phyloP scores from a whole-genome alignment of 1,140 invertebrate genomes.

The Aplysia californica region DNA sequence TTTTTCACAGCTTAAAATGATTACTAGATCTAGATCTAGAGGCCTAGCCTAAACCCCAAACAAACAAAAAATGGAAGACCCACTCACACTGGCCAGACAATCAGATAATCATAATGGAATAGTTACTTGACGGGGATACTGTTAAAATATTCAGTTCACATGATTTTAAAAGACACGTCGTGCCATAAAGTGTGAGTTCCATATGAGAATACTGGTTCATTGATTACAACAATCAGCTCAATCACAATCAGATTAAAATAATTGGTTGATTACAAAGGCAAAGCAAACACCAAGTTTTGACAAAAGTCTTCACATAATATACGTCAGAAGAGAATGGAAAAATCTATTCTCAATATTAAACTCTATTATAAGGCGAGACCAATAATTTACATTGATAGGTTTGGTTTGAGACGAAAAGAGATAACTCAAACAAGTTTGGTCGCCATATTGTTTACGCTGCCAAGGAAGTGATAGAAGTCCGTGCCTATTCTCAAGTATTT shows the following conservation, averaged over 20 bases:
- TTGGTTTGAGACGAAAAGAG: background rate
- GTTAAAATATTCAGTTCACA: too few species aligned
- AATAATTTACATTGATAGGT: background rate
- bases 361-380: background rate
- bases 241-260: too few species aligned
- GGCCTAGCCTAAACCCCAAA: background rate
- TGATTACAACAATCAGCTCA: too few species aligned
- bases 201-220: too few species aligned
- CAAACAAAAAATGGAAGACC: background rate
- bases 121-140: background rate
- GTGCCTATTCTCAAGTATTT: too few species aligned
- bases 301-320: background rate
- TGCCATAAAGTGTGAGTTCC: too few species aligned
- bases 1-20: background rate
- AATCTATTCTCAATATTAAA: too few species aligned
- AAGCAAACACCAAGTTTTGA: background rate
- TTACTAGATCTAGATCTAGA: background rate
- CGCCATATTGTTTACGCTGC: constrained; percentile 31
- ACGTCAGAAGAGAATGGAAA: too few species aligned
- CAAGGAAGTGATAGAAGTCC: constrained; percentile 26
- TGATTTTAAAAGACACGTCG: too few species aligned
- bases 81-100: background rate
- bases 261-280: background rate
- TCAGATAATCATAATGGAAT: too few species aligned
- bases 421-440: background rate